Evolutionary conservation across 2,888 invertebrate genomes (phyloP), one percentile per base, ranked within the genome.

Genomic region (Myathropa florea): DNA sequence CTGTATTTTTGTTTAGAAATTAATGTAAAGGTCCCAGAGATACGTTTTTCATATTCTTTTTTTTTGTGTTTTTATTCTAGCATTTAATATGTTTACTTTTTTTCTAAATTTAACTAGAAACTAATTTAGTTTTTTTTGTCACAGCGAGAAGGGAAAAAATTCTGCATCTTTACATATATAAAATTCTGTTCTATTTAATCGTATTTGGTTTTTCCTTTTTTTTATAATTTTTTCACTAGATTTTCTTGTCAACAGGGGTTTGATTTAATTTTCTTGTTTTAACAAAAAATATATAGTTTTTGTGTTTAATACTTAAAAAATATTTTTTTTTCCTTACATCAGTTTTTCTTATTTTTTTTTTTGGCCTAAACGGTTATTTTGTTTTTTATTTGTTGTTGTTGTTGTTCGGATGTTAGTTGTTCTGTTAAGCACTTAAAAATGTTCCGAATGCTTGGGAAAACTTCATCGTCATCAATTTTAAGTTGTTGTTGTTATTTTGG

Each of bases 31-130:
- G 85, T 88, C 83, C 83, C 83, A 88, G 87, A 83, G 83, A 71
- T 84, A 39, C n/a, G 53, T 76, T 46, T 46, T 46, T 33, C n/a
- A 64, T 83, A 24, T 75, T 81, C 78, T 72, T 73, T 67, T 64
- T 57, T 71, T 67, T 33, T n/a, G 60, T 81, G 65, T 1, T 59
- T 67, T 83, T 61, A 67, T 71, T 82, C 63, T 79, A 77, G 77
- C 61, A 65, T 28, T 76, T 79, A 68, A 30, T 70, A 68, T 57
- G 18, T 76, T 30, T 65, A 67, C 36, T 63, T 63, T 39, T 81
- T 73, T 61, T 84, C 80, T 82, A 85, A 88, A 81, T 88, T 84
- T 78, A 70, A 84, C 77, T 88, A 84, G 71, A 84, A 80, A 81
- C 80, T 88, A 82, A 79, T 80, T 83, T 88, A 80, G 55, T 65